Conservation (phyloP, 2,113 vertebrate genomes). For the Hemicordylus capensis region DNA sequence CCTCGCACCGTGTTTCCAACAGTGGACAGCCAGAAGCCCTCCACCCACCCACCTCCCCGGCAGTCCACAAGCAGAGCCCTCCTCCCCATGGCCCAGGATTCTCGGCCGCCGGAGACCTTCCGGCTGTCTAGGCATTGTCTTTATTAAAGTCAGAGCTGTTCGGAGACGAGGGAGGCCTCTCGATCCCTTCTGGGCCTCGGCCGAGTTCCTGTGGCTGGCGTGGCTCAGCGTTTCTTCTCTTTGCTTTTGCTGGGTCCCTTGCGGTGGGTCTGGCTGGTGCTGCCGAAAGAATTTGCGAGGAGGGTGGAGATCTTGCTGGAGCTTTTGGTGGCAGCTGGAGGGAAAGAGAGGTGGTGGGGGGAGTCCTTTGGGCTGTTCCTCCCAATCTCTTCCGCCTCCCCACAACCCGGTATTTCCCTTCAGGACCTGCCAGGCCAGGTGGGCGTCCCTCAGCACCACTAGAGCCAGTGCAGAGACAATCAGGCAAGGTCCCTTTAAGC, state of each 20-base stretch:
- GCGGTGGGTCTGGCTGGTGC: neutral
- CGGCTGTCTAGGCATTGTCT: neutral
- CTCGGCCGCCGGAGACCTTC: neutral
- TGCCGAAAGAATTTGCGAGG: neutral
- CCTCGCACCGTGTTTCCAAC: no score
- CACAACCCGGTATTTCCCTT: no score
- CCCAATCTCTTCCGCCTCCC: no score
- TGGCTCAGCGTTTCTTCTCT: neutral
- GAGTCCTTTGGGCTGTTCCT: no score
- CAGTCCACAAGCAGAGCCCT: neutral
- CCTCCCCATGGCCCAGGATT: neutral
- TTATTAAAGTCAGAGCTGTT: constrained; percentile 14
- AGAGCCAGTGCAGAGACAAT: no score
- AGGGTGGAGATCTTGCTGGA: neutral
- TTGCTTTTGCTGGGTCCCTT: neutral
- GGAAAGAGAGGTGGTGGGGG: no score
- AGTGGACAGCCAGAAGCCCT: no score
- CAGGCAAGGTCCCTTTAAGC: no score
- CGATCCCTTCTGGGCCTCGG: neutral
- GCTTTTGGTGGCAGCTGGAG: neutral
- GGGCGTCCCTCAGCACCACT: no score
- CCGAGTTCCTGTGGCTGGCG: no score
- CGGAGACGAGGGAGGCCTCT: neutral
- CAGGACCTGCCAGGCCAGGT: no score
- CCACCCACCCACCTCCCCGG: no score